A percentile compares a stretch with the other conserved stretches of the same genome.
Evolutionary conservation across 2,113 vertebrate species (phyloP).

Genomic region (Gavialis gangeticus): DNA sequence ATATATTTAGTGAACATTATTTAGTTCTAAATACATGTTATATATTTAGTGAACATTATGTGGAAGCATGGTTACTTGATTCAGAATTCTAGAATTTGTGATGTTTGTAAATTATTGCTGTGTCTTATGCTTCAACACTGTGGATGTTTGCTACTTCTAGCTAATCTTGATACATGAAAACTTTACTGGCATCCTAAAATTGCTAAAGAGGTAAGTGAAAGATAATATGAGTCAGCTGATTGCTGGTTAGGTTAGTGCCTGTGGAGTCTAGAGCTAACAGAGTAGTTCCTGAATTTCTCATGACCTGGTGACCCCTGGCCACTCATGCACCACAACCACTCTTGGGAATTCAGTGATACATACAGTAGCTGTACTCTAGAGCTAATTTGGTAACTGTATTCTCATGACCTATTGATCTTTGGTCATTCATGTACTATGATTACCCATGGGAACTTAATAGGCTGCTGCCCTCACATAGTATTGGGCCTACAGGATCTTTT

Average conservation of each 20-base stretch:
- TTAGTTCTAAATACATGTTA: too few species aligned
- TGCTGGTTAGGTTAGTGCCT: not conserved
- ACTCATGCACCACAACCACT: conserved; percentile 10
- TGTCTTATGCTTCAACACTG: not conserved
- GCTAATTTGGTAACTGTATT: conserved; percentile 39
- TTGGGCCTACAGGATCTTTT: conserved; percentile 14
- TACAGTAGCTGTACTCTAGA: not conserved
- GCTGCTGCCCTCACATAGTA: not conserved
- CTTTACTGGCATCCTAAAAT: not conserved
- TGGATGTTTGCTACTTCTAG: not conserved
- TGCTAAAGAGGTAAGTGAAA: not conserved
- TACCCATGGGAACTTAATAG: conserved; percentile 54
- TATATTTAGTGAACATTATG: not conserved
- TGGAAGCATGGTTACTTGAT: not conserved
- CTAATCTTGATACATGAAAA: not conserved
- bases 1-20: not conserved
- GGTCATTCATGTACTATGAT: conserved; percentile 52
- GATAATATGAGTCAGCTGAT: not conserved
- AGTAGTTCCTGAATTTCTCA: conserved; percentile 41
- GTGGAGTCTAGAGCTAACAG: not conserved
- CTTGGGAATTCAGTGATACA: conserved; percentile 32
- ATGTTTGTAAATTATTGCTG: not conserved
- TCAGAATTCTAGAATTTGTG: not conserved
- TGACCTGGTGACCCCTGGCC: conserved; percentile 21
- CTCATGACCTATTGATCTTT: conserved; percentile 55